These are phyloP conservation scores for Ectropis grisescens DNA, from an alignment of 1,140 invertebrate genomes.

Conservation along the genomic window DNA sequence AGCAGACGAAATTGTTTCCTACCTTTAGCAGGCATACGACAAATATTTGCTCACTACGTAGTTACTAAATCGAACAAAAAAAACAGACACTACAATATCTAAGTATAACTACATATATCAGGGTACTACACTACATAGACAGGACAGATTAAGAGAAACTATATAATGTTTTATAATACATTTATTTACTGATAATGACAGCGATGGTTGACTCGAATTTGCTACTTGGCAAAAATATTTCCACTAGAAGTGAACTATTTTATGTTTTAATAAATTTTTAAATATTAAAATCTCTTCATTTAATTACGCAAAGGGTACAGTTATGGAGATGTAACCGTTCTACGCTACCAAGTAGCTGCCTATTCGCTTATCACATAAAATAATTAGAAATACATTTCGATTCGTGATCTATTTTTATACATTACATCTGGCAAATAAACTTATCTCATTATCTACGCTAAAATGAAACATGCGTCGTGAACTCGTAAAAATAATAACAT, in stretches of 20 bases:
- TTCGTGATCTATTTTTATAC: slow-evolving; percentile 55
- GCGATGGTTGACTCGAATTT: slow-evolving; percentile 64
- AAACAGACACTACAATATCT: no score
- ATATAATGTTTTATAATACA: slow-evolving; percentile 57
- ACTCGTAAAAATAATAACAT: slow-evolving; percentile 29
- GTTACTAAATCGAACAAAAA: no score
- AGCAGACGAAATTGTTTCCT: no score
- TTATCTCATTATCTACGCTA: slow-evolving; percentile 23
- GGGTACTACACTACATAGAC: no score
- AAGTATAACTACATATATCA: no score
- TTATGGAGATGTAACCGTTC: slow-evolving; percentile 53
- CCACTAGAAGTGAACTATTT: slow-evolving; percentile 64
- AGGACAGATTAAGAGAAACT: slow-evolving; percentile 20
- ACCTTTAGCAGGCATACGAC: no score
- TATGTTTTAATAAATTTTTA: slow-evolving; percentile 53
- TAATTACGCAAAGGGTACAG: slow-evolving; percentile 41
- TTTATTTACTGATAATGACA: slow-evolving; percentile 70
- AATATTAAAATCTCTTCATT: slow-evolving; percentile 65
- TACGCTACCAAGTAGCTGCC: slow-evolving; percentile 51
- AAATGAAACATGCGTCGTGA: slow-evolving; percentile 31
- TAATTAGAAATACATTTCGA: slow-evolving; percentile 40
- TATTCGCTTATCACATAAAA: slow-evolving; percentile 37
- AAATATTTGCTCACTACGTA: no score
- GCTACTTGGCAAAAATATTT: slow-evolving; percentile 68
- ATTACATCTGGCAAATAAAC: slow-evolving; percentile 47